These are phyloP conservation scores for Sigmodon hispidus DNA, from an alignment of 2,113 vertebrate species.

Conservation along the genomic window DNA sequence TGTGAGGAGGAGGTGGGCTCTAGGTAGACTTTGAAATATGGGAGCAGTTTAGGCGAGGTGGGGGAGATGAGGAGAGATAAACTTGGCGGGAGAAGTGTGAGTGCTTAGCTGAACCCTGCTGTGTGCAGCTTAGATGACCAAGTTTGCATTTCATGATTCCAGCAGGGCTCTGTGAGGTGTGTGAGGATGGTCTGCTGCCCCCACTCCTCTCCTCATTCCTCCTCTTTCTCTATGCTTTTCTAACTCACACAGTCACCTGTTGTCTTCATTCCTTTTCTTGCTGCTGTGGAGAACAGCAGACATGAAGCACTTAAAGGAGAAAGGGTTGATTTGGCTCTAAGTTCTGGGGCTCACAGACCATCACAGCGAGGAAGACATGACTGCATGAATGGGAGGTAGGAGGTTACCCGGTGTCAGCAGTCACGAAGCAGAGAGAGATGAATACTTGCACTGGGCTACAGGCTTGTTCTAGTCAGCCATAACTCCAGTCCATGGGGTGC, in stretches of 20 bases:
- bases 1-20: not conserved
- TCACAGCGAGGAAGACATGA: not conserved
- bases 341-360: not conserved
- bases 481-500: not conserved
- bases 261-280: not conserved
- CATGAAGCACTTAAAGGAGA: not conserved
- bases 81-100: not conserved
- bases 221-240: conserved; percentile 46
- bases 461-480: not conserved
- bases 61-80: not conserved
- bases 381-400: not conserved
- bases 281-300: not conserved
- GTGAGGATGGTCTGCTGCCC: not conserved
- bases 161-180: not conserved
- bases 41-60: not conserved
- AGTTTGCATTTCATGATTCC: conserved; percentile 10
- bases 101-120: not conserved
- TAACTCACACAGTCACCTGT: conserved; percentile 64
- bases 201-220: not conserved
- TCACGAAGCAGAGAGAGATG: not conserved
- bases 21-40: not conserved
- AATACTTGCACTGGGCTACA: not conserved
- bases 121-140: not conserved
- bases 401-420: too few species aligned
- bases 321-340: not conserved